Percentiles rank a stretch among this genome's conserved stretches.
Conservation (phyloP, 2,888 invertebrate species). For the Agrotis segetum region DNA sequence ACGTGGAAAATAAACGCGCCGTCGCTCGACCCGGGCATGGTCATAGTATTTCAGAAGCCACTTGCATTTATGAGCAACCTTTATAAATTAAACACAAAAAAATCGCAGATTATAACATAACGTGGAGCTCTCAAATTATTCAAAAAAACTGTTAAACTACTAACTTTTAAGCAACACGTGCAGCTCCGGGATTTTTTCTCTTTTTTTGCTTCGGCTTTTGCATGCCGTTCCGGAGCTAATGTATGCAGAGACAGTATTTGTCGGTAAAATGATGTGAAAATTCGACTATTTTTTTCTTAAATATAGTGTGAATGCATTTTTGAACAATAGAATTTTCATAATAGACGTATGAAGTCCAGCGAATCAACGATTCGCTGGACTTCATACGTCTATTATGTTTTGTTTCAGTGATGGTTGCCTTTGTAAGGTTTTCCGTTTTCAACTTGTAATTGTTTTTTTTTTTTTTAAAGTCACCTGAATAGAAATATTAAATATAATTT, state of each 20-base stretch:
- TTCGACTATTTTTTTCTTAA: neutral
- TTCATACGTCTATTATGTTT: neutral
- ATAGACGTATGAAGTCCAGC: too few relatives aligned
- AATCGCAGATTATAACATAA: slow-evolving; percentile 41
- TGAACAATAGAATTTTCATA: neutral
- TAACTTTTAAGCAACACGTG: slow-evolving; percentile 49
- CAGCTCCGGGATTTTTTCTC: slow-evolving; percentile 1
- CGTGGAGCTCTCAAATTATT: slow-evolving; percentile 40
- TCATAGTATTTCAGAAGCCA: slow-evolving; percentile 12
- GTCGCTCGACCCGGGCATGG: too few relatives aligned
- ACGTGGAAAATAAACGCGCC: too few relatives aligned
- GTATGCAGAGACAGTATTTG: slow-evolving; percentile 49
- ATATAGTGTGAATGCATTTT: slow-evolving; percentile 14
- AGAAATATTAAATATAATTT: neutral
- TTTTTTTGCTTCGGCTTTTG: slow-evolving; percentile 30
- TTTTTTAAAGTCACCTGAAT: neutral
- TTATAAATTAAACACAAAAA: slow-evolving; percentile 47
- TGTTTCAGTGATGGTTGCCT: neutral
- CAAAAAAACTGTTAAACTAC: slow-evolving; percentile 35
- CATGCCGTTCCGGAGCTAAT: slow-evolving; percentile 34
- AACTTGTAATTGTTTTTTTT: neutral
- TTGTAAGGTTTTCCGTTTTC: neutral
- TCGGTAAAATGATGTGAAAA: slow-evolving; percentile 21
- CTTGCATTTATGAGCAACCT: slow-evolving; percentile 16
- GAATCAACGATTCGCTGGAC: neutral